Base-by-base conservation (phyloP, 1,140 invertebrate species). In the Drosophila rufa region DNA sequence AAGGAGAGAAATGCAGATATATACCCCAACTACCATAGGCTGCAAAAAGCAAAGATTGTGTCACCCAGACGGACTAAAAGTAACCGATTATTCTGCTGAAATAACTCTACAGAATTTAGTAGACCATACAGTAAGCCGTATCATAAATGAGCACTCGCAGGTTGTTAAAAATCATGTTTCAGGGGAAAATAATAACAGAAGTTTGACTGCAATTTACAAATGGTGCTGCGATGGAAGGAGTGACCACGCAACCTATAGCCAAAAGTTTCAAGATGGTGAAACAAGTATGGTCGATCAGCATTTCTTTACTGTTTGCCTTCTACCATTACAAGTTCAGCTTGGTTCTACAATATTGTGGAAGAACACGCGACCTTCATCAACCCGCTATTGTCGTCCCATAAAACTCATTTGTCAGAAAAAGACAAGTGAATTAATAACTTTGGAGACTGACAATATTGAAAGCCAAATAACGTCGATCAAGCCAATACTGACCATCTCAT, bases 251-350 rank as follows among this genome's bases (percentile, higher is more conserved):
- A 74, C 62, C 9, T 67, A 74, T 57, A 43, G 57, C 19, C 70
- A 61, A 58, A 42, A 62, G 38, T 75, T 69, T 58, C 19, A 61
- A 46, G 30, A 68, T 69, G 36, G 51, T 22, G 47, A 75, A 45
- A 62, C 51, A 38, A 30, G 19, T 56, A 62, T 62, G 67, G 17
- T 62, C 25, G 73, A 69, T 15, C 36, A 57, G 12, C 43, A 74
- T 27, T 19, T 74, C n/a, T 74, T 74, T 51, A 19, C 70, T 12
- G 56, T 67, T 53, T 60, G 56, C 45, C 36, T 73, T 51, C 47
- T 73, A 17, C 53, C 48, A 33, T 51, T 66, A 51, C 60, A 66
- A 60, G 22, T 66, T 36, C 27, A 55, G 38, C 56, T 55, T 60
- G 66, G 8, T 46, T 46, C 8, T 3, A 53, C 11, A 53, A 46